Percentiles rank a stretch among this genome's conserved stretches.
Evolutionary conservation across 53 echinoderm and acorn worm genomes (phyloP).

Genomic region (Luidia sarsii): DNA sequence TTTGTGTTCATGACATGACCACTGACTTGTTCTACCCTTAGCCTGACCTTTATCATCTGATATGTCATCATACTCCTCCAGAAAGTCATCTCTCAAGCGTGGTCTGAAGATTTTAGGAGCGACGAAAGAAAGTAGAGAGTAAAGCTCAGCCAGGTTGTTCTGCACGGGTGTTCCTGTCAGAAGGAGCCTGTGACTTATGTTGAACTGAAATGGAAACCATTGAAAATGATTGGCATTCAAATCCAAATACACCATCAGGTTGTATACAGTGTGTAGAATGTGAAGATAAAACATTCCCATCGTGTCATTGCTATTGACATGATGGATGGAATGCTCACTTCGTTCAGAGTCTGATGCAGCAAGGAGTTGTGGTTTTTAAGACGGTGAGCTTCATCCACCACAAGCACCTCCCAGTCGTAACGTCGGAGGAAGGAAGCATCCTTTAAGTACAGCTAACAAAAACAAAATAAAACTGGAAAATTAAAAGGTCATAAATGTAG

Average conservation of each 20-base stretch:
- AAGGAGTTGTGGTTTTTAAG: conserved; percentile 94
- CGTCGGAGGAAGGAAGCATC: conserved; percentile 74
- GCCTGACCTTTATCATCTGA: conserved; percentile 65
- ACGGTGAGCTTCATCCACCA: conserved; percentile 97
- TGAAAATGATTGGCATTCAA: not conserved
- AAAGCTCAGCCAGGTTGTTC: conserved; percentile 91
- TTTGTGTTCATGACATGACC: no score
- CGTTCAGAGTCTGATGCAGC: conserved; percentile 82
- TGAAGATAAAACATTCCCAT: no score
- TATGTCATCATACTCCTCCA: conserved; percentile 78
- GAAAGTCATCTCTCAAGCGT: conserved; percentile 69
- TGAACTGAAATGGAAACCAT: conserved; percentile 61
- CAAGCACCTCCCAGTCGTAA: conserved; percentile 77
- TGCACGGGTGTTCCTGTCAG: conserved; percentile 94
- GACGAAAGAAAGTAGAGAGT: conserved; percentile 80
- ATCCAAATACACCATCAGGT: not conserved
- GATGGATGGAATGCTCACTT: conserved; percentile 77
- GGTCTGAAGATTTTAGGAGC: conserved; percentile 77
- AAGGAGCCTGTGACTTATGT: conserved; percentile 68
- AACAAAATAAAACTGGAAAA: not conserved
- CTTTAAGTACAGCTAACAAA: conserved; percentile 73
- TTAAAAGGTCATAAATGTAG: not conserved
- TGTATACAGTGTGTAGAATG: no score
- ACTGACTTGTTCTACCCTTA: no score
- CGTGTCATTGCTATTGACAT: no score